These are phyloP conservation scores for Chrysina gloriosa DNA, from an alignment of 2,888 invertebrate genomes.

Conservation along the genomic window DNA sequence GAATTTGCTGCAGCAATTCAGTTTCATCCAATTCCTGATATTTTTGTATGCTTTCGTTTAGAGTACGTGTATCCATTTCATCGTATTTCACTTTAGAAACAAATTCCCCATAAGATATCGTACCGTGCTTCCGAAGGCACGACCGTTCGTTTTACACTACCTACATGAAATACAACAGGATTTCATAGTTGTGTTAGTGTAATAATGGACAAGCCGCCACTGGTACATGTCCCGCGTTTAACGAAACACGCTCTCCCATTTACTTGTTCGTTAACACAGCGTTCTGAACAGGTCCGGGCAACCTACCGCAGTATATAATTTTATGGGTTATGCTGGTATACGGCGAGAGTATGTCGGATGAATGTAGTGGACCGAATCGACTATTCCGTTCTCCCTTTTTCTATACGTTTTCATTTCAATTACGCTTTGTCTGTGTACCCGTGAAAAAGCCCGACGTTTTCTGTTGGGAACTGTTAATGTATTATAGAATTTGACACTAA, in stretches of 20 bases:
- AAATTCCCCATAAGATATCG: no score
- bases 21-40: no score
- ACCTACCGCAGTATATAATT: conserved; percentile 24
- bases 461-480: no score
- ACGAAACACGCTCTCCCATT: conserved; percentile 5
- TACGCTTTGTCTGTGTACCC: background rate
- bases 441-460: no score
- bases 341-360: background rate
- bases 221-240: background rate
- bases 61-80: no score
- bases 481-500: no score
- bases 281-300: conserved; percentile 1
- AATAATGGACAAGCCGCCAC: background rate
- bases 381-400: background rate
- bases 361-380: background rate
- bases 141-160: no score
- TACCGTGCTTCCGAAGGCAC: no score
- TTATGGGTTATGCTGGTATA: conserved; percentile 6
- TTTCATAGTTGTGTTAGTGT: background rate
- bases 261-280: conserved; percentile 18
- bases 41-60: no score
- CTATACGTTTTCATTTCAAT: background rate
- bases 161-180: background rate
- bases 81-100: no score
- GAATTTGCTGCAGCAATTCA: no score